Base-by-base conservation (phyloP, 2,888 invertebrate genomes). In the Acleris literana region DNA sequence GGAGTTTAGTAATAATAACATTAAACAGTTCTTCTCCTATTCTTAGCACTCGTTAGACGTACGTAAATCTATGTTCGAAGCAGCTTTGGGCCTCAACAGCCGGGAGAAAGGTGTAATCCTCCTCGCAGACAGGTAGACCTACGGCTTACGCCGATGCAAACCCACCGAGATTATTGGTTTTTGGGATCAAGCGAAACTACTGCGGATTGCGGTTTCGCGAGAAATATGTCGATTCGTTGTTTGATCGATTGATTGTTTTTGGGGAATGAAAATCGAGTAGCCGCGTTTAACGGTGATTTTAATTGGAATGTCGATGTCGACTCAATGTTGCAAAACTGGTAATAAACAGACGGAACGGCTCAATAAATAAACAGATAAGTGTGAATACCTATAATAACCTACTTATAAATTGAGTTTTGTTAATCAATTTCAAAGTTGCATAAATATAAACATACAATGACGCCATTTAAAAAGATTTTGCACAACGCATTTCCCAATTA, bases 131-230 rank as follows among this genome's bases (percentile, higher is more conserved):
- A 65, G 65, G 64, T 56, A 51, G 65, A 55, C 64, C 54, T 44
- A 29, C 49, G 64, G 64, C 64, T 64, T 56, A 65, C 60, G 49
- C 54, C 64, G 60, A 60, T 60, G 65, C 60, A 65, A 65, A 61
- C 60, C 60, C 44, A 18, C 49, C 49, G 60, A 65, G 65, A 65
- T 61, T 65, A 65, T 65, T 65, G 65, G 65, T 65, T 65, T 65
- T 65, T 61, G 55, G 60, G 60, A 65, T 65, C 65, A 65, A 61
- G 55, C 17, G 55, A 65, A 65, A 56, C 65, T 65, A 65, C 65
- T 61, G 17, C 20, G 55, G 57, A 43, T 56, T 61, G 55, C 16
- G 51, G 60, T 56, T 60, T 43, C n/a, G 64, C 22, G 54, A 60
- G 54, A 55, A 59, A 64, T 59, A 61, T 44, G 59, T 49, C 60